Evolutionary conservation across 1,140 invertebrate species (phyloP).

Genomic region (Leptopilina clavipes): DNA sequence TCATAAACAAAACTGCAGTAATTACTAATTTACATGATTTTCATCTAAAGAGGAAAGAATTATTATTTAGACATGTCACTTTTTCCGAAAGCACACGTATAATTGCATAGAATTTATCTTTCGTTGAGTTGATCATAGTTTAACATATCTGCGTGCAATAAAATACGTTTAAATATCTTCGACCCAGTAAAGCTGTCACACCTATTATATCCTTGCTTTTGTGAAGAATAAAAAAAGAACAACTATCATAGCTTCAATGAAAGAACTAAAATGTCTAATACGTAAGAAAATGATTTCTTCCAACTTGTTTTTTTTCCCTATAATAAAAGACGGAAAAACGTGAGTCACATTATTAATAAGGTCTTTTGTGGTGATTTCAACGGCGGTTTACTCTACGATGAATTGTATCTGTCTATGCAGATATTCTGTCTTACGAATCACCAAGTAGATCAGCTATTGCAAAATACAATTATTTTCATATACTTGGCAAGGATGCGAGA

Average conservation of each 20-base stretch:
- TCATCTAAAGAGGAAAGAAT: conserved; percentile 1
- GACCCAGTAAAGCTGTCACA: conserved; percentile 28
- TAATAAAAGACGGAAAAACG: background rate
- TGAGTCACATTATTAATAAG: conserved; percentile 20
- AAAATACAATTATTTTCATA: background rate
- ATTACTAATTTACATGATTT: conserved; percentile 15
- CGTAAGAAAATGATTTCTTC: background rate
- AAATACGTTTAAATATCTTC: conserved; percentile 5
- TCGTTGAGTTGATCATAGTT: conserved; percentile 11
- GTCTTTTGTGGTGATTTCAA: conserved; percentile 23
- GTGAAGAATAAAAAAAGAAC: background rate
- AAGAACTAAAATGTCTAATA: background rate
- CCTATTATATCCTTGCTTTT: conserved; percentile 23
- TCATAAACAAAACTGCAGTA: background rate
- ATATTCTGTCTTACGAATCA: conserved; percentile 10
- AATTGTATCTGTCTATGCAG: conserved; percentile 33
- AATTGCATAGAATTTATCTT: background rate
- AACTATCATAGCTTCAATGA: background rate
- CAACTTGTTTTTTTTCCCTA: too few species aligned
- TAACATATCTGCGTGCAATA: background rate
- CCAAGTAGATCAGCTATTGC: conserved; percentile 1
- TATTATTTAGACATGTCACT: background rate
- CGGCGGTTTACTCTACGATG: background rate
- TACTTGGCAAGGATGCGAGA: background rate
- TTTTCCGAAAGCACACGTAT: background rate